phyloP scores from a whole-genome alignment of 2,888 invertebrate species.

The Beris morrisii region DNA sequence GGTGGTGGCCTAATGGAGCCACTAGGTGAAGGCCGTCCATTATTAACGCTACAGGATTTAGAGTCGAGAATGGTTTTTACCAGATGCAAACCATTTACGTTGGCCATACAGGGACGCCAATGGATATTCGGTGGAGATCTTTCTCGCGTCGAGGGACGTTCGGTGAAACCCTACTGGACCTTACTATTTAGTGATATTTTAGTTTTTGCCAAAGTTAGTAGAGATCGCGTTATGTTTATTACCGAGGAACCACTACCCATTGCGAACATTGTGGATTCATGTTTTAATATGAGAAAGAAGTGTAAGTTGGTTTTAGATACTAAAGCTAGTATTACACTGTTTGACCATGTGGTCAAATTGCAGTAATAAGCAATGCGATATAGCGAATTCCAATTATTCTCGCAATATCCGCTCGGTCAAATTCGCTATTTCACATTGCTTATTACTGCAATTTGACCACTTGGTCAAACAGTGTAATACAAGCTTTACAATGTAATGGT shows the following conservation, averaged over 20 bases:
- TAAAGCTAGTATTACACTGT: too few species aligned
- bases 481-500: neutral
- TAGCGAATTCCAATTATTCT: too few species aligned
- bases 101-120: slow-evolving; percentile 80
- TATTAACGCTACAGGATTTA: slow-evolving; percentile 80
- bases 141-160: slow-evolving; percentile 79
- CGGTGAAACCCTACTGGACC: slow-evolving; percentile 83
- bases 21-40: slow-evolving; percentile 77
- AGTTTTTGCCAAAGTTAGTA: slow-evolving; percentile 81
- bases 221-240: slow-evolving; percentile 83
- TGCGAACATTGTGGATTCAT: slow-evolving; percentile 76
- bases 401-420: too few species aligned
- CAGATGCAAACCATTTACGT: slow-evolving; percentile 85
- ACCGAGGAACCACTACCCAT: slow-evolving; percentile 84
- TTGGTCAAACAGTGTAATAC: too few species aligned
- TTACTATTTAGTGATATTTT: slow-evolving; percentile 81
- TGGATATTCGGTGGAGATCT: slow-evolving; percentile 90
- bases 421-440: too few species aligned
- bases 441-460: too few species aligned
- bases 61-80: slow-evolving; percentile 88
- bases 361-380: too few species aligned
- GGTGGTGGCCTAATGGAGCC: slow-evolving; percentile 85
- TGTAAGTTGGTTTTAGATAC: slow-evolving; percentile 56
- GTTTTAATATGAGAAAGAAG: slow-evolving; percentile 84
- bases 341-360: too few species aligned